phyloP scores from a whole-genome alignment of 2,888 invertebrate genomes.

The Stenchaetothrips biformis region DNA sequence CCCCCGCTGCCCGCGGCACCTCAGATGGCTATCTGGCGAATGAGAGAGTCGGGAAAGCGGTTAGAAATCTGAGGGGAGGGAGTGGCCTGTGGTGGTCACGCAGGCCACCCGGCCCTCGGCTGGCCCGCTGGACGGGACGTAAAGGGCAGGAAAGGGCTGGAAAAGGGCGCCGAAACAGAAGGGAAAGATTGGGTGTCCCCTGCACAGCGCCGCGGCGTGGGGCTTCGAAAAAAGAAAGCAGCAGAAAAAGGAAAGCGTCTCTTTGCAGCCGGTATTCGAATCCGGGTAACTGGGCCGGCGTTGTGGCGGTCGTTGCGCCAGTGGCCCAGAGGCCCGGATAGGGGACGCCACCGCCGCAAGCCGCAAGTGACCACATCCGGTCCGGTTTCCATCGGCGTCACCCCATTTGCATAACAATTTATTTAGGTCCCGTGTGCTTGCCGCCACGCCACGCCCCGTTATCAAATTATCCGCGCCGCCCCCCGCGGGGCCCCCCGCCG shows the following conservation, averaged over 20 bases:
- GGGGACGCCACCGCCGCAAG: not conserved
- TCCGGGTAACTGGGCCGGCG: not conserved
- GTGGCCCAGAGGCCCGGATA: not conserved
- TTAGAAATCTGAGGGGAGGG: not conserved
- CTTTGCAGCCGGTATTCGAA: not conserved
- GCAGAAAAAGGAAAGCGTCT: not conserved
- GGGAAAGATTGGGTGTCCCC: not conserved
- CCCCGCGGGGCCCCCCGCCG: too few species aligned
- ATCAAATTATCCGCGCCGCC: too few species aligned
- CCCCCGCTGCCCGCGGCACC: not conserved
- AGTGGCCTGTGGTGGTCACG: not conserved
- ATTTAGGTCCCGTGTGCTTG: not conserved
- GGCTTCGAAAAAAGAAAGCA: not conserved
- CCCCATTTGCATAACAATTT: conserved; percentile 17
- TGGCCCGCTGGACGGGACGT: not conserved
- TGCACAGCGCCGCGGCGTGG: not conserved
- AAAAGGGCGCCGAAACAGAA: not conserved
- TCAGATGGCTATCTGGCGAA: not conserved
- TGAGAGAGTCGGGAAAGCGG: conserved; percentile 16
- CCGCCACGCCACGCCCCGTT: not conserved
- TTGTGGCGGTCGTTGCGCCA: not conserved
- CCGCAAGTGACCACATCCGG: conserved; percentile 4
- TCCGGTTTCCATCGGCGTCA: conserved; percentile 1
- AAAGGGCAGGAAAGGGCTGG: not conserved
- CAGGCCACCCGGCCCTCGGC: not conserved